Conservation (phyloP, 1,140 invertebrate genomes). For the Caenorhabditis latens region DNA sequence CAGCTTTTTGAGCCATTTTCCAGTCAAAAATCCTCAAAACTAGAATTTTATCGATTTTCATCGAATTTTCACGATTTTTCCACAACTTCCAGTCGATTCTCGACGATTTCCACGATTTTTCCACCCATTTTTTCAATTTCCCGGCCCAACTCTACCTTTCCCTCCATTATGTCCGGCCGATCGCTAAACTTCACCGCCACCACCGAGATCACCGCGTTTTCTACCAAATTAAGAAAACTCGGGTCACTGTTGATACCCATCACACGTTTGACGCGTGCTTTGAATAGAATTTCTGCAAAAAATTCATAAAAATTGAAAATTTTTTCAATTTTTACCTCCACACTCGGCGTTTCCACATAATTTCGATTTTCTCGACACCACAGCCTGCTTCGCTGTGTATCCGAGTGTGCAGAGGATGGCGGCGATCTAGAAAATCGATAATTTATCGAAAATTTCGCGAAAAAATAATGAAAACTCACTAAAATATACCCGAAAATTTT, state of each 20-base stretch:
- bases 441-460: neutral
- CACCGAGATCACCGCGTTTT: slow-evolving; percentile 45
- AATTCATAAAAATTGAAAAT: neutral
- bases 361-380: slow-evolving; percentile 51
- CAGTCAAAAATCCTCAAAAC: too few relatives aligned
- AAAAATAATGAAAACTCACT: neutral
- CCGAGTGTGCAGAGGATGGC: neutral
- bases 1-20: too few relatives aligned
- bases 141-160: slow-evolving; percentile 23
- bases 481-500: slow-evolving; percentile 20
- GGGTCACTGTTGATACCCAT: slow-evolving; percentile 34
- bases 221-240: slow-evolving; percentile 52
- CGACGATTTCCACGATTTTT: too few relatives aligned
- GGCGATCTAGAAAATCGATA: neutral
- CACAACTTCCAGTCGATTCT: too few relatives aligned
- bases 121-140: neutral
- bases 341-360: slow-evolving; percentile 53
- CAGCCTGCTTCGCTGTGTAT: slow-evolving; percentile 13
- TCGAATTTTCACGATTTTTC: too few relatives aligned
- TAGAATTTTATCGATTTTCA: too few relatives aligned
- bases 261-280: slow-evolving; percentile 55
- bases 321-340: slow-evolving; percentile 4
- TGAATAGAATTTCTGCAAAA: slow-evolving; percentile 52
- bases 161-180: slow-evolving; percentile 58
- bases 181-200: slow-evolving; percentile 62